Percentiles rank a stretch among this genome's conserved stretches.
These are phyloP conservation scores for Clarias laeviceps DNA, from an alignment of 2,797 vertebrate species.

Conservation along the genomic window DNA sequence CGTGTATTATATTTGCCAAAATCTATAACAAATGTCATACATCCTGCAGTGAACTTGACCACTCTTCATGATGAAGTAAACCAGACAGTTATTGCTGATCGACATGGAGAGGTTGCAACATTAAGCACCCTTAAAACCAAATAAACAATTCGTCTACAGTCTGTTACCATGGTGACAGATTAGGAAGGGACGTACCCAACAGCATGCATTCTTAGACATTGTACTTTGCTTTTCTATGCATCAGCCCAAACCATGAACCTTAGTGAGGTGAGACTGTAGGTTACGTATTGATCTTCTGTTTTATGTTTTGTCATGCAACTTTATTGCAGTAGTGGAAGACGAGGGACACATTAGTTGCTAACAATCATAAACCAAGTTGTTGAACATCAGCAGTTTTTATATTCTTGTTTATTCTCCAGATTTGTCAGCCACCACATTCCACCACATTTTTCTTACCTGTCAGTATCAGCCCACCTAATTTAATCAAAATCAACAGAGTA, in stretches of 20 bases:
- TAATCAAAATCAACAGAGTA: background rate
- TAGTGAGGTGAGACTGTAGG: constrained; percentile 27
- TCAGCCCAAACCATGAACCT: constrained; percentile 41
- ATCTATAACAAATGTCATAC: constrained; percentile 7
- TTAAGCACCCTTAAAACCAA: background rate
- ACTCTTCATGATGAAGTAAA: constrained; percentile 11
- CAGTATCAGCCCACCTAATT: background rate
- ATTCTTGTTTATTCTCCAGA: background rate
- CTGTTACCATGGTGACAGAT: constrained; percentile 53
- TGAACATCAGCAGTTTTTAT: background rate
- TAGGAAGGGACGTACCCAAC: constrained; percentile 34
- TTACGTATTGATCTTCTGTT: constrained; percentile 43
- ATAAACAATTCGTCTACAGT: constrained; percentile 21
- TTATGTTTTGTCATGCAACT: constrained; percentile 30
- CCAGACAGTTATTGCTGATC: background rate
- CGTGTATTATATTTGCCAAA: constrained; percentile 27
- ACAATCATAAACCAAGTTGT: background rate
- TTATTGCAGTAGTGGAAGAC: background rate
- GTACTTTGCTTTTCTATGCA: constrained; percentile 36
- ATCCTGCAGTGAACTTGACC: constrained; percentile 10
- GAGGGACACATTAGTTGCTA: background rate
- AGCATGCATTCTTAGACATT: constrained; percentile 43
- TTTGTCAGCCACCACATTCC: background rate
- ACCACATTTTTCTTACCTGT: constrained; percentile 26
- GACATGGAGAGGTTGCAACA: background rate